These are phyloP conservation scores for Pteronotus mesoamericanus DNA, from an alignment of 2,797 vertebrate species.

Conservation along the genomic window DNA sequence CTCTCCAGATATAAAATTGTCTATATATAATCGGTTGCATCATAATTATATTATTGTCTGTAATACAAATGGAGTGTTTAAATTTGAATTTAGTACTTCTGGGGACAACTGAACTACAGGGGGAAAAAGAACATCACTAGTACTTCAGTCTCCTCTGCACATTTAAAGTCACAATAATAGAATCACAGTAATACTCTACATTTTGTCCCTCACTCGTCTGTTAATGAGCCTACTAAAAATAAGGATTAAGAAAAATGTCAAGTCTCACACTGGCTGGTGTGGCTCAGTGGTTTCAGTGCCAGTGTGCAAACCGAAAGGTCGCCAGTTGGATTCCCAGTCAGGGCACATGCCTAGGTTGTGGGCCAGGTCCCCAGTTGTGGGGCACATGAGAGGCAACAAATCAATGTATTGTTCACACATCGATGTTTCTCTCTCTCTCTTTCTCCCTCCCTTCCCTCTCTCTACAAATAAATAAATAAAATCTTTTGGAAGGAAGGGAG, in stretches of 20 bases:
- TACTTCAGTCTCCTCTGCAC: neutral
- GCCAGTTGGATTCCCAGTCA: no score
- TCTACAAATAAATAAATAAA: no score
- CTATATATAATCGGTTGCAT: neutral
- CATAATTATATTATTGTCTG: neutral
- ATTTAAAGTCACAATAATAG: neutral
- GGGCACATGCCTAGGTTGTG: no score
- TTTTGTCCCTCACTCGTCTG: neutral
- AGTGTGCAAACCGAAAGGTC: no score
- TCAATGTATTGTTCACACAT: no score
- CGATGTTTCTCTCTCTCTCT: no score
- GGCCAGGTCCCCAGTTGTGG: no score
- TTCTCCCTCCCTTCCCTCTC: no score
- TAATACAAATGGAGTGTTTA: neutral
- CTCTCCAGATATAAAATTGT: neutral
- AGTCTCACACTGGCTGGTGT: neutral
- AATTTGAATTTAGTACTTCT: neutral
- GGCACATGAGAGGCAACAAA: no score
- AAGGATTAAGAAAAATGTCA: conserved; percentile 1
- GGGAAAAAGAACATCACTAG: neutral
- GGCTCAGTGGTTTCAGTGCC: no score
- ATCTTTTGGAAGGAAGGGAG: no score
- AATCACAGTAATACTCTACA: neutral
- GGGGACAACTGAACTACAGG: neutral
- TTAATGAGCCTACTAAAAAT: conserved; percentile 3